Evolutionary conservation across 2,797 vertebrate species (phyloP).

Genomic region (Schizopygopsis pylzovi): DNA sequence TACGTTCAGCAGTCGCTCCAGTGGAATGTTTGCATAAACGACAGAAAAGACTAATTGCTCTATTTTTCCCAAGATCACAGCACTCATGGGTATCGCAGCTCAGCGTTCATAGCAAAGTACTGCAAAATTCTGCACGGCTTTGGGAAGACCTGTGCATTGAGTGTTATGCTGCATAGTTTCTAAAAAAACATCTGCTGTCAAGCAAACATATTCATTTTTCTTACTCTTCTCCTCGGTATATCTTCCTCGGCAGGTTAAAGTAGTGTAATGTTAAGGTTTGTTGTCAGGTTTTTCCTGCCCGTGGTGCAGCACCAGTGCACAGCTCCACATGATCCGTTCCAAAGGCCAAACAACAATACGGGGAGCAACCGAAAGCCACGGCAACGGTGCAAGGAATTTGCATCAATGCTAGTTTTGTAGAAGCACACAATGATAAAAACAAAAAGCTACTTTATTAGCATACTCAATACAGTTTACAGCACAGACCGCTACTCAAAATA

Average conservation of each 20-base stretch:
- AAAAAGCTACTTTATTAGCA: conserved; percentile 11
- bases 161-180: conserved; percentile 19
- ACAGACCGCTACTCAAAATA: conserved; percentile 59
- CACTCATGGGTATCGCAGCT: not conserved
- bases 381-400: conserved; percentile 3
- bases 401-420: not conserved
- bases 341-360: conserved; percentile 68
- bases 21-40: conserved; percentile 36
- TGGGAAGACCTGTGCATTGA: conserved; percentile 33
- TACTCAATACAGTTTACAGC: conserved; percentile 53
- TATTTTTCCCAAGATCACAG: conserved; percentile 17
- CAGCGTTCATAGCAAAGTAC: conserved; percentile 24
- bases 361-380: not conserved
- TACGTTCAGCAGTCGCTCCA: conserved; percentile 24
- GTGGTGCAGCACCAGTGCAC: not conserved
- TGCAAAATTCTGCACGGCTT: conserved; percentile 47
- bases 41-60: conserved; percentile 44
- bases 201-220: conserved; percentile 53
- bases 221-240: not conserved
- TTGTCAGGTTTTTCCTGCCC: conserved; percentile 78
- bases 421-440: not conserved
- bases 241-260: conserved; percentile 75
- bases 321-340: conserved; percentile 76
- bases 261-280: conserved; percentile 80
- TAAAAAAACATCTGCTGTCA: conserved; percentile 7